These are phyloP conservation scores for Montipora capricornis DNA, from an alignment of 64 coral and sea anemone species.

Conservation along the genomic window DNA sequence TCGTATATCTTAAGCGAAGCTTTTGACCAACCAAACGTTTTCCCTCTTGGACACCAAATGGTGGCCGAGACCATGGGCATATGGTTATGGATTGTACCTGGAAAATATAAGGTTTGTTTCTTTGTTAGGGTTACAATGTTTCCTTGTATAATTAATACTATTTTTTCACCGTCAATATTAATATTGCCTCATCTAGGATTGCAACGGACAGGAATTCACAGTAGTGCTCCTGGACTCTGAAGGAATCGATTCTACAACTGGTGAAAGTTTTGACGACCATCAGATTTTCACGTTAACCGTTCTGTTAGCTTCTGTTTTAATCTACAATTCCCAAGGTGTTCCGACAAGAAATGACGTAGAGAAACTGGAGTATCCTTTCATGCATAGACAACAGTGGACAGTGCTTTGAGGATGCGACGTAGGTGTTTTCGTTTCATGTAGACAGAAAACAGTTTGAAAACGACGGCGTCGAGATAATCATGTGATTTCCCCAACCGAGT, in stretches of 20 bases:
- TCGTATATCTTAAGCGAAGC: neutral
- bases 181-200: constrained; percentile 17
- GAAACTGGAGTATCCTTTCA: constrained; percentile 63
- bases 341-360: constrained; percentile 35
- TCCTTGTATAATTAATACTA: neutral
- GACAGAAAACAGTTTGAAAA: too few relatives aligned
- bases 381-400: neutral
- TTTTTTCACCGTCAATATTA: neutral
- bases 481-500: too few relatives aligned
- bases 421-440: neutral
- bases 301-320: constrained; percentile 53
- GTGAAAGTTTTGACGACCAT: constrained; percentile 45
- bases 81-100: constrained; percentile 4
- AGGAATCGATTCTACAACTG: constrained; percentile 31
- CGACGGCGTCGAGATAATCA: too few relatives aligned
- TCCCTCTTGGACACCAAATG: constrained; percentile 25
- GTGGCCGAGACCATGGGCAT: constrained; percentile 1
- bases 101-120: constrained; percentile 4
- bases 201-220: constrained; percentile 47
- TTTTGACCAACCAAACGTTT: constrained; percentile 11
- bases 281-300: constrained; percentile 62
- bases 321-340: constrained; percentile 60
- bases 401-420: neutral
- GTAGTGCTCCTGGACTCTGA: constrained; percentile 62
- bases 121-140: neutral